Conservation (phyloP, 2,797 vertebrate genomes). For the Taeniopygia guttata region DNA sequence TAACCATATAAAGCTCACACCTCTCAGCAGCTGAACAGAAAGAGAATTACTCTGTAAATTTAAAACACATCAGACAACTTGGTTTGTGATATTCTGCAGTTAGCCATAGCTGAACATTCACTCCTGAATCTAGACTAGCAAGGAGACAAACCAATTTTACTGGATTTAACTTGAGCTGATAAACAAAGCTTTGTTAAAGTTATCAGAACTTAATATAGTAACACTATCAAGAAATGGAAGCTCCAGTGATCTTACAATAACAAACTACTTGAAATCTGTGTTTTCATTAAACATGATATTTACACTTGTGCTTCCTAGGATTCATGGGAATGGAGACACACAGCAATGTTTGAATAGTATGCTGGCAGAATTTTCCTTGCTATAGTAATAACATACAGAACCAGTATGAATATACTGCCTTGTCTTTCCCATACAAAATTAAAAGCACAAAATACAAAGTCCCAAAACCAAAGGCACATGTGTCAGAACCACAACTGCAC, state of each 20-base stretch:
- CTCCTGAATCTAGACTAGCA: background rate
- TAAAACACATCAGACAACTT: background rate
- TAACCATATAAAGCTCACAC: background rate
- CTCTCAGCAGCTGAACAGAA: background rate
- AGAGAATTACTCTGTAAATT: background rate
- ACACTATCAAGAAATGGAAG: background rate
- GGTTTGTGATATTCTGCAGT: background rate
- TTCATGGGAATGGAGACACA: background rate
- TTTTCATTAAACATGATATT: background rate
- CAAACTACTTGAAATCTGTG: background rate
- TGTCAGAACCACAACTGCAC: background rate
- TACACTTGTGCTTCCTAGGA: background rate
- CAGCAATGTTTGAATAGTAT: background rate
- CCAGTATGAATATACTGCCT: background rate
- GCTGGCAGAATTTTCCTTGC: background rate
- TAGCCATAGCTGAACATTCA: background rate
- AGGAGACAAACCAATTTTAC: constrained; percentile 5
- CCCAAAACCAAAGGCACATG: background rate
- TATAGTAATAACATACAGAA: background rate
- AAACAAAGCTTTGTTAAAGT: constrained; percentile 40
- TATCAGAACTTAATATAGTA: constrained; percentile 21
- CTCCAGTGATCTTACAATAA: background rate
- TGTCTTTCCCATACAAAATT: background rate
- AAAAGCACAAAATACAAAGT: background rate
- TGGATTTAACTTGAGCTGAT: constrained; percentile 10